A percentile compares a stretch with the other conserved stretches of the same genome.
phyloP scores from a whole-genome alignment of 2,797 vertebrate species.

The Hyperoplus immaculatus region DNA sequence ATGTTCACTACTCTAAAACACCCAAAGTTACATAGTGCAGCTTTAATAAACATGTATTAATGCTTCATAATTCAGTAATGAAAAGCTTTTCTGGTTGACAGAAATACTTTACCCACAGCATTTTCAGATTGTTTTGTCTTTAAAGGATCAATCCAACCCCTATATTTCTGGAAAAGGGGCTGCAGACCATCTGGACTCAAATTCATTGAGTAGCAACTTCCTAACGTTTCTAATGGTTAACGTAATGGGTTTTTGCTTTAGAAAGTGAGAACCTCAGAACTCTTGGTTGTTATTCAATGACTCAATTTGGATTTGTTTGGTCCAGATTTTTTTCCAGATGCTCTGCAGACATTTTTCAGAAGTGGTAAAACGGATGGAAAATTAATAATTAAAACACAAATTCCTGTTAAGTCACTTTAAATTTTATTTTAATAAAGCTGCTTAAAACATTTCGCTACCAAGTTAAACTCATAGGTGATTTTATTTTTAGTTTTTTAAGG shows the following conservation, averaged over 20 bases:
- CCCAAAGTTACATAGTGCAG: too few species aligned
- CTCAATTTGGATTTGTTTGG: conserved; percentile 45
- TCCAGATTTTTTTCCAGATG: conserved; percentile 48
- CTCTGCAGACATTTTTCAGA: conserved; percentile 35
- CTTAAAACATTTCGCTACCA: background rate
- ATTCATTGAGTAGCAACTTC: conserved; percentile 22
- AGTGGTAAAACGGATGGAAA: conserved; percentile 25
- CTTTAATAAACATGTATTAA: background rate
- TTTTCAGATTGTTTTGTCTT: background rate
- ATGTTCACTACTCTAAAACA: too few species aligned
- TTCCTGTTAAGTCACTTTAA: conserved; percentile 29
- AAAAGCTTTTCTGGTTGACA: background rate
- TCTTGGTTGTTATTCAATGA: conserved; percentile 35
- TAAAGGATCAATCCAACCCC: background rate
- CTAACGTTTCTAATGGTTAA: conserved; percentile 55
- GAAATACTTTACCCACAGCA: background rate
- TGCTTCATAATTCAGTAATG: background rate
- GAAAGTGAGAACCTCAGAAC: conserved; percentile 38
- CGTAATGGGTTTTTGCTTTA: conserved; percentile 35
- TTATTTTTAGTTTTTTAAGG: background rate
- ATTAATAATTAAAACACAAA: conserved; percentile 26
- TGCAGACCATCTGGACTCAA: conserved; percentile 40
- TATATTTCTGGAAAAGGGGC: background rate
- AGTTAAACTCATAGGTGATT: background rate
- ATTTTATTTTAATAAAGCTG: conserved; percentile 10